Base-by-base conservation (phyloP, 2,797 vertebrate species). In the Setipinna tenuifilis region DNA sequence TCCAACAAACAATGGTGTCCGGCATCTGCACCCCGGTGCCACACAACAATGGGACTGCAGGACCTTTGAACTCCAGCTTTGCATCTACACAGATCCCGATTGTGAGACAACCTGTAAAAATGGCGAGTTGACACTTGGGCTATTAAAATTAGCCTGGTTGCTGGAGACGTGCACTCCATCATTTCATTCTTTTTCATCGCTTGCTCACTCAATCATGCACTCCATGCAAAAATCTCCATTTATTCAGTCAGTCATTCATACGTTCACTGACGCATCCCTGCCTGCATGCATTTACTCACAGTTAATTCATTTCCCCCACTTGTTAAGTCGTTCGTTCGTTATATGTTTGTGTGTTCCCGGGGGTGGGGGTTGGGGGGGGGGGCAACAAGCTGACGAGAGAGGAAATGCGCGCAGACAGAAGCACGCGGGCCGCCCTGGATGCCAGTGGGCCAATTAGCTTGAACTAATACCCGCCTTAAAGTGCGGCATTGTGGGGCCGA, bases 361-460 rank as follows among this genome's bases (percentile, higher is more conserved):
- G 31, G 17, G 31, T 35, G 68, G 46, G 46, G 46, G 46, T 3
- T 3, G 46, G 46, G 16, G n/a, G 35, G 41, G 16, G 19, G 44
- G 71, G 44, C 71, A 44, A 78, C 35, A 78, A 41, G 71, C 35
- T 35, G 17, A 5, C 16, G 31, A 78, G 31, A 78, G 35, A 35
- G 71, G 71, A 78, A 78, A 78, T 44, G 71, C 31, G 10, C 71
- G 2, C 35, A 78, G 71, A 78, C 71, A 78, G 71, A 78, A 44
- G 71, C 19, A 78, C 31, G 44, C 71, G 41, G 71, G 35, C 71
- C 19, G 35, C 31, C 71, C 71, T 44, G 5, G 16, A 10, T 44
- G 71, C 71, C 71, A 78, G 17, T 44, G 35, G 71, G 71, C 71
- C 71, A 78, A 78, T 78, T 78, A 78, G 71, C 71, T 78, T 78